A percentile compares a stretch with the other conserved stretches of the same genome.
phyloP scores from a whole-genome alignment of 2,888 invertebrate species.

The Lasius fuliginosus region DNA sequence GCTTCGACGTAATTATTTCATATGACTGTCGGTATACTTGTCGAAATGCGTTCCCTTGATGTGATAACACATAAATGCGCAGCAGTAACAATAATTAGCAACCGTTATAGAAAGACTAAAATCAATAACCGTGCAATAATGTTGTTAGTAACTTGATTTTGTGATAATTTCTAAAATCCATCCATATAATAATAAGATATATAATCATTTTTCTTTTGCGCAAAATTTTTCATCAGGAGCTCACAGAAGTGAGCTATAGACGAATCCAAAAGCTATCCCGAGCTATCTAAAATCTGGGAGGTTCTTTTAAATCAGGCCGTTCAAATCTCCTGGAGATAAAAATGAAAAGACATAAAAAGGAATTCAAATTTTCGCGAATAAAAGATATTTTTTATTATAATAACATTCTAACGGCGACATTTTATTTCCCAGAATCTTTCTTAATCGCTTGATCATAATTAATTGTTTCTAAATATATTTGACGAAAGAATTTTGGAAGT shows the following conservation, averaged over 20 bases:
- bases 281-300: neutral
- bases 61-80: neutral
- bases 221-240: neutral
- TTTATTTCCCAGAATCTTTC: neutral
- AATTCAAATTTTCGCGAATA: neutral
- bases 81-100: constrained; percentile 14
- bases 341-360: neutral
- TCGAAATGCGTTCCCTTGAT: neutral
- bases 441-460: constrained; percentile 9
- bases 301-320: neutral
- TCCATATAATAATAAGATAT: neutral
- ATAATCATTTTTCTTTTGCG: neutral
- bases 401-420: neutral
- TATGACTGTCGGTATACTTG: neutral
- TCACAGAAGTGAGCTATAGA: neutral
- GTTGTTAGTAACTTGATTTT: neutral
- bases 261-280: neutral
- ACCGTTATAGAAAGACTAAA: neutral
- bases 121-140: neutral
- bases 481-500: neutral
- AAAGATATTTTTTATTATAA: neutral
- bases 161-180: neutral
- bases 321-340: neutral
- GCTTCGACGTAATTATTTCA: constrained; percentile 20
- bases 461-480: constrained; percentile 27